phyloP scores from a whole-genome alignment of 2,888 invertebrate genomes.

The Hemistola chrysoprasaria region DNA sequence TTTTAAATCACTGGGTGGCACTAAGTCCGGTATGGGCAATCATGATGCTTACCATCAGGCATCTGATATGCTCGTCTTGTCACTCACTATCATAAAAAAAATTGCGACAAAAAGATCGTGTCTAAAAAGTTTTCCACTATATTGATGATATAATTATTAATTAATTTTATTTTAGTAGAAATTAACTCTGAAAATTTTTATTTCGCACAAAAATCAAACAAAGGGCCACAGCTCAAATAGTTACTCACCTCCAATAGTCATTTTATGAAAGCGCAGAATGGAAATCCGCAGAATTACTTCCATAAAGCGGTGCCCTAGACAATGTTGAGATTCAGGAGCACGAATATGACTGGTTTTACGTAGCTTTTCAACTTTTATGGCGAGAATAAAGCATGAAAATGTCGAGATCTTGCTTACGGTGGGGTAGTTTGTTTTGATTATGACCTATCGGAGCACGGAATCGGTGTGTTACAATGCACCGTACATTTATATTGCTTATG shows the following conservation, averaged over 20 bases:
- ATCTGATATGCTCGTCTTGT: too few species aligned
- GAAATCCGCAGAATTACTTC: conserved; percentile 8
- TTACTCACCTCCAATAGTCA: conserved; percentile 2
- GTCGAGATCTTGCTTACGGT: not conserved
- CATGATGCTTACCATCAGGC: too few species aligned
- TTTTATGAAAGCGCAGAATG: conserved; percentile 11
- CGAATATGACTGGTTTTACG: conserved; percentile 9
- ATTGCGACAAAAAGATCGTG: too few species aligned
- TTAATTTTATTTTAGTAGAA: not conserved
- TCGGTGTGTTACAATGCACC: too few species aligned
- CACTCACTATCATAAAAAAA: too few species aligned
- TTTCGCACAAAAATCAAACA: not conserved
- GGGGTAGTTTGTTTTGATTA: too few species aligned
- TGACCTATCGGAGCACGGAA: too few species aligned
- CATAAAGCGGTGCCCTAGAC: conserved; percentile 13
- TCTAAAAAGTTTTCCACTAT: too few species aligned
- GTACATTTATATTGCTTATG: too few species aligned
- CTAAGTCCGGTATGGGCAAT: too few species aligned
- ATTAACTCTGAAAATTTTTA: not conserved
- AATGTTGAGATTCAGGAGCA: conserved; percentile 7
- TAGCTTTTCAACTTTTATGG: conserved; percentile 10
- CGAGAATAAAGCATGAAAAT: conserved; percentile 11
- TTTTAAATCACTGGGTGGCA: too few species aligned
- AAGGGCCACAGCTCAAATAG: not conserved
- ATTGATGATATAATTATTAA: too few species aligned